Evolutionary conservation across 2,888 invertebrate genomes (phyloP), one percentile per base, ranked within the genome.

Genomic region (Xestobium rufovillosum): DNA sequence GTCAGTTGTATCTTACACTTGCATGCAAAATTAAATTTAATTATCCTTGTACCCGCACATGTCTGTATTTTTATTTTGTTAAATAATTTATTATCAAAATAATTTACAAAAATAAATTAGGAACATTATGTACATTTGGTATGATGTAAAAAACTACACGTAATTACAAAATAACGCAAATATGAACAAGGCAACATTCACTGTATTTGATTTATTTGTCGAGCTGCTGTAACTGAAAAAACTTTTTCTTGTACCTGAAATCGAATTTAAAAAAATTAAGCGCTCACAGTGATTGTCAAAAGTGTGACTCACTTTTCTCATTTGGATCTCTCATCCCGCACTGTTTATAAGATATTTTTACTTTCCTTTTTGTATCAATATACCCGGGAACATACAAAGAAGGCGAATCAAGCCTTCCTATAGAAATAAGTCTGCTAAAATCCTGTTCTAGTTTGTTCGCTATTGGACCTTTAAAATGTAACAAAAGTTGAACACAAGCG

Each of bases 401-500:
- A 1, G 88, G 88, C 1, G 79, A 66, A 33, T 82, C 80, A 39
- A 90, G 66, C 35, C 77, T 74, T 1, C 89, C 87, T 1, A 79
- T 76, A 2, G 80, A 76, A 44, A 91, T 65, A 16, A 92, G 65
- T 41, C 72, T 76, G 45, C 78, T 80, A 53, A 88, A 86, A 63
- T 89, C 88, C 53, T 81, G 72, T 61, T 92, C 91, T 13, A 91
- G 66, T 43, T 75, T 71, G 60, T 73, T 78, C 1, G 90, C 90
- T 15, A 82, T 73, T 0, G 89, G 84, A 67, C 80, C 85, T 66
- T 80, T 82, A 62, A 92, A 92, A 65, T 91, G 90, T 53, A 92
- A 71, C 36, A 88, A 71, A 55, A 92, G 72, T 65, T 91, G 91
- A 11, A 90, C 71, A 57, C 92, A 92, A 30, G 82, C 74, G 38